Evolutionary conservation across 2,113 vertebrate genomes (phyloP), one percentile per base, ranked within the genome.

Genomic region (Siniperca knerii): DNA sequence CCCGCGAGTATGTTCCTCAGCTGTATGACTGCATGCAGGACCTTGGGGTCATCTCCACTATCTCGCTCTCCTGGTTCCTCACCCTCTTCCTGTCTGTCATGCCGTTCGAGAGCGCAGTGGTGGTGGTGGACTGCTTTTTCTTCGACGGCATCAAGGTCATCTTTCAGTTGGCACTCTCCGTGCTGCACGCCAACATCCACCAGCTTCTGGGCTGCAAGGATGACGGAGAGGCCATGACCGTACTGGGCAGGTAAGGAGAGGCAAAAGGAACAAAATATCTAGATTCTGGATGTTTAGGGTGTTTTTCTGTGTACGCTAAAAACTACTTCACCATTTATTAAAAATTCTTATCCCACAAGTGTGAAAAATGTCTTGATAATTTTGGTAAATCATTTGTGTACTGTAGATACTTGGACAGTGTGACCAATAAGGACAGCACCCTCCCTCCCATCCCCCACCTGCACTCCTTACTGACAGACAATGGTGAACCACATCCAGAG

Each of bases 11-110:
- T 20, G 97, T 99, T 44, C 98, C 98, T 0, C 97, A 99, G 95
- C 97, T 99, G 79, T 99, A 99, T 5, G 98, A 99, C 95, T 99
- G 98, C 91, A 99, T 99, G 98, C 98, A 99, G 94, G 98, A 99
- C 90, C 94, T 99, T 77, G 97, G 98, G 0, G 98, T 99, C 62
- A 99, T 99, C 87, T 99, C 98, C 67, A 99, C 98, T 80, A 99
- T 99, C 90, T 99, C 98, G 1, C 95, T 99, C 44, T 99, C 98
- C 25, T 99, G 98, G 98, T 99, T 99, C 95, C 98, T 99, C 94
- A 99, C 98, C 0, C 96, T 99, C 20, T 99, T 99, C 86, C 97
- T 99, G 90, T 99, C 97, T 0, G 98, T 99, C 88, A 98, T 99
- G 98, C 98, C 98, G 0, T 99, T 99, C 69, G 98, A 98, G 93